A percentile compares a stretch with the other conserved stretches of the same genome.
phyloP scores from a whole-genome alignment of 2,888 invertebrate species.

The Acheta domesticus region DNA sequence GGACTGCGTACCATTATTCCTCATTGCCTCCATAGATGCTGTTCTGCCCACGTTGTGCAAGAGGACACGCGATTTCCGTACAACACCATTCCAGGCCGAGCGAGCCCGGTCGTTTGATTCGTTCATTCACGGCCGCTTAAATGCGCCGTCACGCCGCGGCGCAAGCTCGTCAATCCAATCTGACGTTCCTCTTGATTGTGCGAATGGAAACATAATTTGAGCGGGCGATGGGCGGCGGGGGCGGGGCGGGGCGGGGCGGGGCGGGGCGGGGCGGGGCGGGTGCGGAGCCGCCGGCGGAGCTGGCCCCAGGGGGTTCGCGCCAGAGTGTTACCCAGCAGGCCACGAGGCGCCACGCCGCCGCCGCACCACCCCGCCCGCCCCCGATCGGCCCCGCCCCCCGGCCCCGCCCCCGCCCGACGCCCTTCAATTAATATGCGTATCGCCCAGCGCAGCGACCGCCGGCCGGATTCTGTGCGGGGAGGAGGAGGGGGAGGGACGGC shows the following conservation, averaged over 20 bases:
- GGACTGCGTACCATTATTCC: too few species aligned
- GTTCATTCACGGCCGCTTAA: too few species aligned
- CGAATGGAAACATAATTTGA: neutral
- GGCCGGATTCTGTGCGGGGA: neutral
- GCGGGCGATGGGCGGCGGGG: neutral
- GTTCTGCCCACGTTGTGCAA: too few species aligned
- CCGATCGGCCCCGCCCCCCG: neutral
- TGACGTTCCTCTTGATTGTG: constrained; percentile 18
- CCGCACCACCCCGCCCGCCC: neutral
- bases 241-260: neutral
- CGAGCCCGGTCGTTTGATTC: too few species aligned
- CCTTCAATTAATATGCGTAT: neutral
- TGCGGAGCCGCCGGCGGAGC: neutral
- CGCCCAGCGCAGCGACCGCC: neutral
- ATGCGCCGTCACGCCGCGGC: too few species aligned
- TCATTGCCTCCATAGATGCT: too few species aligned
- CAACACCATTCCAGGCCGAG: too few species aligned
- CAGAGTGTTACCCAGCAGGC: neutral
- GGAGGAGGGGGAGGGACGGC: neutral
- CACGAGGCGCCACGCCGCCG: neutral
- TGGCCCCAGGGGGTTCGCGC: neutral
- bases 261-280: neutral
- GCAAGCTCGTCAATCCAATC: neutral
- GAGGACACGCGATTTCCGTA: too few species aligned
- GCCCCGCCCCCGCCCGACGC: neutral